These are phyloP conservation scores for Myripristis jacobus DNA, from an alignment of 2,797 vertebrate genomes.

Conservation along the genomic window DNA sequence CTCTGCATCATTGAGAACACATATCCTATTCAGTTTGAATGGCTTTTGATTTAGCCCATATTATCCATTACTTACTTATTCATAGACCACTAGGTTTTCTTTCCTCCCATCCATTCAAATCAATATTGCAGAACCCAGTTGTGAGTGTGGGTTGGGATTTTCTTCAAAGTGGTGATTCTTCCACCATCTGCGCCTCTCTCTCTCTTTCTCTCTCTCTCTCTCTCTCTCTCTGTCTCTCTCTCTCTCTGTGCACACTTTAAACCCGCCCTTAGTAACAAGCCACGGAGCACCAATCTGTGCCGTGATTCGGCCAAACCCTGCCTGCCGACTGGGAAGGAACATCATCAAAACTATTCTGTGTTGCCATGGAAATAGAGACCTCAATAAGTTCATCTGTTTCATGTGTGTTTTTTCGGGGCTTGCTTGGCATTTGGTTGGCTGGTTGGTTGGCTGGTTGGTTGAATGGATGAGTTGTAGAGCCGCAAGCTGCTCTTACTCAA, in stretches of 20 bases:
- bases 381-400: constrained; percentile 86
- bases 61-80: constrained; percentile 86
- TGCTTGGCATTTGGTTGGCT: constrained; percentile 77
- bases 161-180: constrained; percentile 86
- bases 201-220: constrained; percentile 35
- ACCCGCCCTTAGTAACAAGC: constrained; percentile 86
- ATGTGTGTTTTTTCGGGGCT: constrained; percentile 68
- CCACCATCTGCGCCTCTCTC: constrained; percentile 84
- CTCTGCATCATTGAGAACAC: constrained; percentile 78
- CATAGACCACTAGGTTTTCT: constrained; percentile 83
- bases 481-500: constrained; percentile 71
- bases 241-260: constrained; percentile 75
- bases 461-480: constrained; percentile 69
- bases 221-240: constrained; percentile 37
- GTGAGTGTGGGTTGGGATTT: constrained; percentile 84
- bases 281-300: constrained; percentile 84
- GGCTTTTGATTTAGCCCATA: constrained; percentile 82
- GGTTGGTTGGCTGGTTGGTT: constrained; percentile 65
- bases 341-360: constrained; percentile 87
- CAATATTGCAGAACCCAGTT: constrained; percentile 85
- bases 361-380: constrained; percentile 88
- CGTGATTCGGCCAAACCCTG: constrained; percentile 85
- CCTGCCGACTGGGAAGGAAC: constrained; percentile 85
- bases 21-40: constrained; percentile 83
- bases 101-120: constrained; percentile 84